Conservation (phyloP, 2,888 invertebrate species). For the Trissonchulus latispiculum region DNA sequence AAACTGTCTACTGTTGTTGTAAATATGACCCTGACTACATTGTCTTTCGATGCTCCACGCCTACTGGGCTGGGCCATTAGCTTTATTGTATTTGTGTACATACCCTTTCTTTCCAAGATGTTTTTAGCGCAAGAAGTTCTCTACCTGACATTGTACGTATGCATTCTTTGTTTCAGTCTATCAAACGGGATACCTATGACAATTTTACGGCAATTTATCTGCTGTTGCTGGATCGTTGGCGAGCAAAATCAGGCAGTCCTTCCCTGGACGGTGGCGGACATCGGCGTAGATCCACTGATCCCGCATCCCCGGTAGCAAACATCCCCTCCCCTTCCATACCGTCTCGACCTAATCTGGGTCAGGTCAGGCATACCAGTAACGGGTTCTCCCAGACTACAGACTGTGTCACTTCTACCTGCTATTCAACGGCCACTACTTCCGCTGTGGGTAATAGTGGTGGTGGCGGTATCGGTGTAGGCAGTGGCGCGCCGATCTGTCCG, state of each 20-base stretch:
- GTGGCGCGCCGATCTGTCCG: background rate
- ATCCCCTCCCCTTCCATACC: background rate
- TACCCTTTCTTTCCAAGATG: background rate
- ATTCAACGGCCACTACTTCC: too few species aligned
- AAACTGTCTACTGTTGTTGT: too few species aligned
- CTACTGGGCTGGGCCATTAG: too few species aligned
- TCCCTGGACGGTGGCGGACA: too few species aligned
- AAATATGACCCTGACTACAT: too few species aligned
- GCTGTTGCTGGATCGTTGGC: slow-evolving; percentile 43
- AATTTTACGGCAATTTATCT: slow-evolving; percentile 49
- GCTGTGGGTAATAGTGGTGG: background rate
- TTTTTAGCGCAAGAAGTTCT: background rate
- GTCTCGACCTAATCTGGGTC: background rate
- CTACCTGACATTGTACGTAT: too few species aligned
- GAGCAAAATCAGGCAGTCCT: too few species aligned
- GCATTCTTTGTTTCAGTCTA: slow-evolving; percentile 42
- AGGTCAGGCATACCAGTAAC: background rate
- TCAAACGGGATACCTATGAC: slow-evolving; percentile 46
- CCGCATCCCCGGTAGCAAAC: background rate
- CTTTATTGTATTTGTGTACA: too few species aligned
- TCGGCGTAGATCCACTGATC: too few species aligned
- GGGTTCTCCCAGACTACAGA: too few species aligned
- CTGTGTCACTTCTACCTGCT: too few species aligned
- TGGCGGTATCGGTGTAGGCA: background rate
- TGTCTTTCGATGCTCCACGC: too few species aligned